Evolutionary conservation across 2,888 invertebrate genomes (phyloP), one percentile per base, ranked within the genome.

Genomic region (Diloba caeruleocephala): DNA sequence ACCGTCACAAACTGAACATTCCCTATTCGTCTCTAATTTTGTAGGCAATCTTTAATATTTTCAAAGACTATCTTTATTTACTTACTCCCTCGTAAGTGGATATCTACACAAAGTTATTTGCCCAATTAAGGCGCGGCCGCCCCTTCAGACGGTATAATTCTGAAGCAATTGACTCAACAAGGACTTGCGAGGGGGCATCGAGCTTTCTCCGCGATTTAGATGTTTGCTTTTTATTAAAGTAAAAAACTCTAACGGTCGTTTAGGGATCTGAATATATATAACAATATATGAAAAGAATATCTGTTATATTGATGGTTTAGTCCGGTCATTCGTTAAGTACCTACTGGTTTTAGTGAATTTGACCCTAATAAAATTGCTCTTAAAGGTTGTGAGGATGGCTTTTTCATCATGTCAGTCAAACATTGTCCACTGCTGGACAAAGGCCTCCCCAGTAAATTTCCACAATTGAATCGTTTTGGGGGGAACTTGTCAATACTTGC

Each of bases 91-190:
- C 70, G 52, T 74, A 56, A 57, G 74, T 80, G 73, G 71, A 66
- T 76, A 79, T 69, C 72, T 81, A 85, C 74, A 83, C 86, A 86
- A 85, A 88, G 85, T 86, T 86, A 83, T 90, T 91, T 86, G 87
- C 82, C 84, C 90, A 92, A 93, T 93, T 92, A 92, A 85, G 82
- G 75, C 71, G 64, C 71, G 76, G 77, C 73, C 83, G 81, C 87
- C 89, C 89, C 87, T 70, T 85, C 86, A 82, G 86, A 84, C 85
- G 77, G 78, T 53, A 45, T 81, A 85, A 88, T 87, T 86, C 79
- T 76, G 74, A 76, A 82, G 80, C 88, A 92, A 92, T 92, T 92
- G 92, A 83, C 82, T 89, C 85, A 85, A 88, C 78, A 71, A 85
- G 66, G 73, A 60, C 60, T 66, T 58, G 59, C 68, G 83, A 85